A percentile compares a stretch with the other conserved stretches of the same genome.
Conservation (phyloP, 2,888 invertebrate genomes). For the Meteorus cinctellus region DNA sequence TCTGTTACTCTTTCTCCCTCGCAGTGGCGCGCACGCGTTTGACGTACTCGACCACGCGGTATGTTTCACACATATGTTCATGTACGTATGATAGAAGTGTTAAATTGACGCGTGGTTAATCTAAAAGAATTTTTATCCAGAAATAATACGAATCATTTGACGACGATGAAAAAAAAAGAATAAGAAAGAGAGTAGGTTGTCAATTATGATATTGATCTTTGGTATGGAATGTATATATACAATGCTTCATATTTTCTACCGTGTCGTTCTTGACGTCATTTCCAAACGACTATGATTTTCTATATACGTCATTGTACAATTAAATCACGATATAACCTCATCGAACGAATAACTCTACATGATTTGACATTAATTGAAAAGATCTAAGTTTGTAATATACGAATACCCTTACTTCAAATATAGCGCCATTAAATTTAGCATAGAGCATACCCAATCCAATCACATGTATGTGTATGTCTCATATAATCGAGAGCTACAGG, state of each 20-base stretch:
- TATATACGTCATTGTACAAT: constrained; percentile 7
- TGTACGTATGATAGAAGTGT: background rate
- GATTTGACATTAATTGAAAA: constrained; percentile 40
- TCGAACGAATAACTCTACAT: constrained; percentile 8
- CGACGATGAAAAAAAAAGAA: background rate
- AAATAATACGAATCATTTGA: too few species aligned
- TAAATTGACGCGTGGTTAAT: background rate
- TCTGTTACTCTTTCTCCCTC: constrained; percentile 30
- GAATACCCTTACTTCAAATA: background rate
- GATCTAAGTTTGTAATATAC: constrained; percentile 27
- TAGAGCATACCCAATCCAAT: constrained; percentile 17
- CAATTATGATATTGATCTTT: constrained; percentile 16
- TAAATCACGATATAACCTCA: constrained; percentile 12
- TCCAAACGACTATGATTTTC: background rate
- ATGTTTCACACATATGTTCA: background rate
- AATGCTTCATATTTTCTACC: background rate
- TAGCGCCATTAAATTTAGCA: constrained; percentile 6
- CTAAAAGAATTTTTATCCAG: background rate
- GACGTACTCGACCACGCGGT: constrained; percentile 28
- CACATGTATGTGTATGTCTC: constrained; percentile 10
- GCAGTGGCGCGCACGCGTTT: background rate
- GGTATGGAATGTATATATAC: constrained; percentile 5
- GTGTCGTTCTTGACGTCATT: constrained; percentile 4
- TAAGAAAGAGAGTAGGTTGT: background rate
- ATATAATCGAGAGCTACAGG: background rate